Evolutionary conservation across 2,113 vertebrate genomes (phyloP), one percentile per base, ranked within the genome.

Genomic region (Myrmecobius fasciatus): DNA sequence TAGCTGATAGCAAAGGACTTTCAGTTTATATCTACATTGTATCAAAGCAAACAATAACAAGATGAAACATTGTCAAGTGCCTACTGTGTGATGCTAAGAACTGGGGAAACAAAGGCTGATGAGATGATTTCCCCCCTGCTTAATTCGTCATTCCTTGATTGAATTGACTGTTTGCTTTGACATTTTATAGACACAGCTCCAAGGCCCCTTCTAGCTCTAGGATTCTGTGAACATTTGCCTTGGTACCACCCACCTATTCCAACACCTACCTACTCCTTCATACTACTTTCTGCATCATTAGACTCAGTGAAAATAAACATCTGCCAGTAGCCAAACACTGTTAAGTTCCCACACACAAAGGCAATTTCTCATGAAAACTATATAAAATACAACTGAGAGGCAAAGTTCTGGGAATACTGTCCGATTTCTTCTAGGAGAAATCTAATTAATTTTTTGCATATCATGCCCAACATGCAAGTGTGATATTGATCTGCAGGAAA

Each of bases 121-220:
- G 20, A 83, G n/a, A 43, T 83, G 67, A 31, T 3, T 52, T 43
- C 53, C 54, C 60, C 83, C 91, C 49, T 67, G 11, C 26, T 25
- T 60, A 94, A 93, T 26, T 90, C 91, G 43, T 53, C 75, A 94
- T 60, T 6, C 91, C 28, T 90, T 89, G 91, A 26, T 93, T 83
- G 95, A 94, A 91, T 0, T 26, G 75, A 92, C 20, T 52, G 83
- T 20, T 8, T 92, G 46, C 56, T 95, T 53, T 88, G 83, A 88
- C 60, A n/a, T 83, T 83, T 36, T 52, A 51, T 3, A 43, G 67
- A 83, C 20, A 43, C 5, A 20, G n/a, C 67, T 48, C 22, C 52
- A 89, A 91, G n/a, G 25, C 92, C 92, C 48, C 49, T 83, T 89
- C 89, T 26, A 93, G 67, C 91, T 96, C 48, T 26, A 91, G 94